A percentile compares a stretch with the other conserved stretches of the same genome.
These are phyloP conservation scores for Chrosomus eos DNA, from an alignment of 2,797 vertebrate species.

Conservation along the genomic window DNA sequence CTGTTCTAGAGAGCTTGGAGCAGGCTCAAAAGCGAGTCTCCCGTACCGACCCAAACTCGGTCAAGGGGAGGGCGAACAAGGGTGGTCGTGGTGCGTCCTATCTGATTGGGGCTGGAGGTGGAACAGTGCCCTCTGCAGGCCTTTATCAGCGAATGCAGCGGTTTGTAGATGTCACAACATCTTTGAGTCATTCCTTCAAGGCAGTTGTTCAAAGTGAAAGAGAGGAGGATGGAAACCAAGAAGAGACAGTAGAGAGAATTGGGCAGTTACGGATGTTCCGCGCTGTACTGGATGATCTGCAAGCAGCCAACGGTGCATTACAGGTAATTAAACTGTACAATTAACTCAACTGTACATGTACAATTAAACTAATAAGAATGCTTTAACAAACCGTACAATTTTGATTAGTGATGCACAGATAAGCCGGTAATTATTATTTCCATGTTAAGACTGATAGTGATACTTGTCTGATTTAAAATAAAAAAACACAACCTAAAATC, in stretches of 20 bases:
- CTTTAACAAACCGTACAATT: background rate
- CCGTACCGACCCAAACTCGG: conserved; percentile 31
- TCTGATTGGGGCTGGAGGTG: background rate
- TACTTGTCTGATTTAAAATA: background rate
- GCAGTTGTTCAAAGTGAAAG: conserved; percentile 78
- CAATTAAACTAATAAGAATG: too few species aligned
- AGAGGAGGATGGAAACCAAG: conserved; percentile 54
- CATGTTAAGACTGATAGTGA: background rate
- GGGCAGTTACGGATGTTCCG: conserved; percentile 90
- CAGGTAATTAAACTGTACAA: conserved; percentile 74
- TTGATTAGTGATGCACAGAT: background rate
- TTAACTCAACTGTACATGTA: too few species aligned
- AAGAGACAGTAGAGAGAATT: conserved; percentile 74
- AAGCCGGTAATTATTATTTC: background rate
- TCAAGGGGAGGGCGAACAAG: conserved; percentile 29
- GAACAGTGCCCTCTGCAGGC: conserved; percentile 37
- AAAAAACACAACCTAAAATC: background rate
- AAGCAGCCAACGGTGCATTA: conserved; percentile 84
- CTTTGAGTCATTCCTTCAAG: conserved; percentile 88
- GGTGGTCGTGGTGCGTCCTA: background rate
- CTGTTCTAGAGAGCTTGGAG: conserved; percentile 90
- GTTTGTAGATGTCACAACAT: conserved; percentile 88
- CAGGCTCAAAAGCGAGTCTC: conserved; percentile 81
- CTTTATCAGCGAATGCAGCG: conserved; percentile 58
- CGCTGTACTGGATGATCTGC: conserved; percentile 87